These are phyloP conservation scores for Yponomeuta sedellus DNA, from an alignment of 2,888 invertebrate species.

Conservation along the genomic window DNA sequence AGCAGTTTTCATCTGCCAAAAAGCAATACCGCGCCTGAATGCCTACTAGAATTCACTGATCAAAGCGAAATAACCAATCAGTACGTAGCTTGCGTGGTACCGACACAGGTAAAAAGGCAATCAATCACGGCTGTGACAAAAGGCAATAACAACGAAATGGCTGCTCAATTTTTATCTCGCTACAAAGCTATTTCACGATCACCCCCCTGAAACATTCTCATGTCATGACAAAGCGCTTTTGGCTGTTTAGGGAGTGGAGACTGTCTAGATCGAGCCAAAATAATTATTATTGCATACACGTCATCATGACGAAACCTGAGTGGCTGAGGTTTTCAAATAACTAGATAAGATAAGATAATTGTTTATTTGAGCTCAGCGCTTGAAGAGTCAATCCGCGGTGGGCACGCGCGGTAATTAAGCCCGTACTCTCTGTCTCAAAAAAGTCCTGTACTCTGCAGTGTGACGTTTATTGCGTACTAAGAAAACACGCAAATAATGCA, in stretches of 20 bases:
- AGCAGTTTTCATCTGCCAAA: too few species aligned
- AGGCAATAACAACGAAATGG: neutral
- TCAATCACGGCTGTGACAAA: neutral
- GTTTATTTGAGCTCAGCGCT: too few species aligned
- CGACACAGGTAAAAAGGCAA: neutral
- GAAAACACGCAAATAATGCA: too few species aligned
- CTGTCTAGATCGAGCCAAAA: neutral
- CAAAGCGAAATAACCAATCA: neutral
- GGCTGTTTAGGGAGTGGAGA: neutral
- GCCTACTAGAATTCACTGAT: neutral
- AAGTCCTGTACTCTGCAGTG: too few species aligned
- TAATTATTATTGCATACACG: too few species aligned
- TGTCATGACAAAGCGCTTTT: neutral
- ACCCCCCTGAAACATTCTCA: neutral
- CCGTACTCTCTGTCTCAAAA: too few species aligned
- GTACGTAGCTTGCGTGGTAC: neutral
- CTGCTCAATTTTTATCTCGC: neutral
- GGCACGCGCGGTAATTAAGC: too few species aligned
- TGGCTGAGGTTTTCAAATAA: too few species aligned
- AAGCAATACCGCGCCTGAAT: neutral
- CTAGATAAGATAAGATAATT: too few species aligned
- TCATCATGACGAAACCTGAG: too few species aligned
- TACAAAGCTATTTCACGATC: conserved; percentile 1
- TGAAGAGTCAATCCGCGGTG: too few species aligned
- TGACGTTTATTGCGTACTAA: too few species aligned